Evolutionary conservation across 2,113 vertebrate species (phyloP), one percentile per base, ranked within the genome.

Genomic region (Oceanites oceanicus): DNA sequence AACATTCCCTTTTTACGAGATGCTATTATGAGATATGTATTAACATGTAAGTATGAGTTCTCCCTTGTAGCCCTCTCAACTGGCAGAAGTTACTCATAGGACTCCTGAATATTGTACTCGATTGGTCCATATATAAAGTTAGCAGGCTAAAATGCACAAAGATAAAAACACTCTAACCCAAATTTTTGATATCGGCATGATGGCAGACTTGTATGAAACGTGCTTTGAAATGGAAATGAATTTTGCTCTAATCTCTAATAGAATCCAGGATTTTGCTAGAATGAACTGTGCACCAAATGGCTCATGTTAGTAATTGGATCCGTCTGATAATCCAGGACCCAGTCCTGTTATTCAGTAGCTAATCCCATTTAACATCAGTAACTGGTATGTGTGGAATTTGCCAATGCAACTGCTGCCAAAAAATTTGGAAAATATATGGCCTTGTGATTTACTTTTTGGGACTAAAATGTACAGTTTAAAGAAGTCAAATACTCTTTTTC

Each of bases 11-110:
- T 99, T 95, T 90, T 99, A 62, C 95, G 98, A 20, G 98, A 99
- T 65, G 20, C 59, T 70, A 99, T 99, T 93, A 99, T 99, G 99
- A 98, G 97, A 97, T 99, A 99, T 1, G 99, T 99, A 34, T 95
- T 99, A 84, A 99, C 97, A 5, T 99, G 99, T 99, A 97, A 99
- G 99, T 98, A 88, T 49, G 29, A 55, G 10, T 55, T 82, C 26
- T 44, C 13, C 34, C 20, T 73, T 67, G n/a, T 59, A 47, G 16
- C 29, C 8, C 6, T n/a, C 29, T 40, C 44, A 47, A 32, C 13
- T 62, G 53, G 18, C 25, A 44, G 67, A 42, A 53, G 49, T 30
- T 61, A 5, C 25, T 21, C 1, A 1, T 61, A 56, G 56, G 30
- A 26, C 8, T 88, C 8, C 22, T 44, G 34, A 45, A 13, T n/a